Evolutionary conservation across 2,888 invertebrate species (phyloP), one percentile per base, ranked within the genome.

Genomic region (Pachydiplax longipennis): DNA sequence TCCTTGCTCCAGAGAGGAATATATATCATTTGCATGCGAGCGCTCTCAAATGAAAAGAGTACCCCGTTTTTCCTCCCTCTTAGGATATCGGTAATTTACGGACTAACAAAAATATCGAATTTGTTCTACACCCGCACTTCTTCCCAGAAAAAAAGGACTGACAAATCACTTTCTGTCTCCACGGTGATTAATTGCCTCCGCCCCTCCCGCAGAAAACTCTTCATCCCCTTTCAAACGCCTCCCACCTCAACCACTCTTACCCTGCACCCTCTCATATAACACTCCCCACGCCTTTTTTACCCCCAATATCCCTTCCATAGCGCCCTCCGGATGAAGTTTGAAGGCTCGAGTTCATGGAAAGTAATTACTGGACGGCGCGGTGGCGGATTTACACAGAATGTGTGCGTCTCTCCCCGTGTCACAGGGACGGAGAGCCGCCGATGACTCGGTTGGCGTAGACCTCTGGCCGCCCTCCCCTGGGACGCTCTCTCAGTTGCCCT

Each of bases 91-190:
- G 87, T 87, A 65, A 87, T 87, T 87, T 65, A 87, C 87, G 22
- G 87, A 37, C 87, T 18, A 31, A 87, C 61, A 65, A 87, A 87
- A 61, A 87, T 65, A 87, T 87, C 87, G 87, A 87, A 61, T 87
- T 87, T 87, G 22, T 35, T 65, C 87, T 65, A 61, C 65, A 35
- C 65, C 31, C 65, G 31, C 53, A 44, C 82, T n/a, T 48, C 25
- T 53, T n/a, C 35, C 58, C 35, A 35, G 58, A 22, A 87, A 87
- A 87, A 83, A 65, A 61, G 37, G 87, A 87, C 61, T 87, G 87
- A 87, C 87, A 87, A 87, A 87, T 87, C 87, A 87, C 87, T 87
- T 87, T 87, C 61, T 61, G 87, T 87, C 87, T 61, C 65, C 87
- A 35, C n/a, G 87, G 87, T 87, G 87, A 87, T 87, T 87, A 87